phyloP scores from a whole-genome alignment of 2,113 vertebrate species.

The Catharus fuscescens region DNA sequence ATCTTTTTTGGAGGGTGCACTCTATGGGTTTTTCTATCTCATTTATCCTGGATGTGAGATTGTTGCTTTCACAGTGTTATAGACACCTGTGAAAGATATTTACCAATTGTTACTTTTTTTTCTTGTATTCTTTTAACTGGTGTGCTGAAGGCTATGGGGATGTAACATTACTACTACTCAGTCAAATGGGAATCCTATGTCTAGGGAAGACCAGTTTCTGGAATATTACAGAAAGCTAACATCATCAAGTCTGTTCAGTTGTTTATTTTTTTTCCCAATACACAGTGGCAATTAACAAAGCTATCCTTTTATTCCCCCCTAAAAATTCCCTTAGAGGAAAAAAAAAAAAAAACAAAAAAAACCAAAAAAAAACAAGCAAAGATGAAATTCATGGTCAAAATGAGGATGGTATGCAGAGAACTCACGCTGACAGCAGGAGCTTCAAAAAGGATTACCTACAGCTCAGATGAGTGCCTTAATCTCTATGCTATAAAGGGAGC shows the following conservation, averaged over 20 bases:
- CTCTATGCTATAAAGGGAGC: neutral
- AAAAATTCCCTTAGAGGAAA: neutral
- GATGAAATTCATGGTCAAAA: neutral
- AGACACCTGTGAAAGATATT: slow-evolving; percentile 60
- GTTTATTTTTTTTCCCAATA: neutral
- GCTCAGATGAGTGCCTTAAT: slow-evolving; percentile 12
- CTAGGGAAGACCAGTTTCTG: neutral
- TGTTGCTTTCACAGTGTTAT: slow-evolving; percentile 40
- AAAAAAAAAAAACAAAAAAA: neutral
- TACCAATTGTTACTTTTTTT: slow-evolving; percentile 26
- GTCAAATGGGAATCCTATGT: neutral
- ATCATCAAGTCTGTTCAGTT: neutral
- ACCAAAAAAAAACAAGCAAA: neutral
- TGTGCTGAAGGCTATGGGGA: neutral
- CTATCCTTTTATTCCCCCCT: neutral
- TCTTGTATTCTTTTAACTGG: neutral
- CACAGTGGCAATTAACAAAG: neutral
- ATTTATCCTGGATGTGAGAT: slow-evolving; percentile 60
- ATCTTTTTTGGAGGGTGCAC: slow-evolving; percentile 45
- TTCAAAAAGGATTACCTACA: slow-evolving; percentile 14
- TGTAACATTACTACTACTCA: slow-evolving; percentile 1
- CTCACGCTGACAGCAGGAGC: neutral
- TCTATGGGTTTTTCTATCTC: slow-evolving; percentile 40
- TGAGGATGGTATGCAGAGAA: neutral
- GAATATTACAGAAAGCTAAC: neutral